Evolutionary conservation across 2,113 vertebrate genomes (phyloP).

Genomic region (Emydocephalus ijimae): DNA sequence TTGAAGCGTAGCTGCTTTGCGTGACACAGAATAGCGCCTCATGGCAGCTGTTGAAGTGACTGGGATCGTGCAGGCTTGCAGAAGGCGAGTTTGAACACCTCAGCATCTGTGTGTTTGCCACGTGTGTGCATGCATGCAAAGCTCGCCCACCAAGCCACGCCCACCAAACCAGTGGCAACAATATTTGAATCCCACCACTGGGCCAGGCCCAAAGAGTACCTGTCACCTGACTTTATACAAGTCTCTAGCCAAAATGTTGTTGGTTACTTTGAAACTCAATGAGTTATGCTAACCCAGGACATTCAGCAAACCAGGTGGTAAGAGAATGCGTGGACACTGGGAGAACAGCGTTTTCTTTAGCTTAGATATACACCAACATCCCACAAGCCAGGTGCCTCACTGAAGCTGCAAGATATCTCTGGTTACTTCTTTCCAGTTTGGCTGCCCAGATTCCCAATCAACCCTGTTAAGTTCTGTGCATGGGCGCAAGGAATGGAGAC

Average conservation of each 20-base stretch:
- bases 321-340: not conserved
- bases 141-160: too few species aligned
- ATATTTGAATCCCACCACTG: too few species aligned
- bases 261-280: not conserved
- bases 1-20: too few species aligned
- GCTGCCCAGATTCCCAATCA: not conserved
- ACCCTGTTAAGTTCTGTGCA: not conserved
- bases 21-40: accelerated
- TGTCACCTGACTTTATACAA: not conserved
- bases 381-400: not conserved
- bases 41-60: too few species aligned
- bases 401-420: not conserved
- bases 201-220: not conserved
- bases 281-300: not conserved
- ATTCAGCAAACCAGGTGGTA: not conserved
- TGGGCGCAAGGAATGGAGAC: too few species aligned
- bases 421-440: not conserved
- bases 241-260: not conserved
- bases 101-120: too few species aligned
- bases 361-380: not conserved
- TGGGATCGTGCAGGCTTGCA: too few species aligned
- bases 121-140: too few species aligned
- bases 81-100: too few species aligned
- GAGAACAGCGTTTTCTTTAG: not conserved
- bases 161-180: too few species aligned